Base-by-base conservation (phyloP, 2,888 invertebrate species). In the Calliscelio sp. region DNA sequence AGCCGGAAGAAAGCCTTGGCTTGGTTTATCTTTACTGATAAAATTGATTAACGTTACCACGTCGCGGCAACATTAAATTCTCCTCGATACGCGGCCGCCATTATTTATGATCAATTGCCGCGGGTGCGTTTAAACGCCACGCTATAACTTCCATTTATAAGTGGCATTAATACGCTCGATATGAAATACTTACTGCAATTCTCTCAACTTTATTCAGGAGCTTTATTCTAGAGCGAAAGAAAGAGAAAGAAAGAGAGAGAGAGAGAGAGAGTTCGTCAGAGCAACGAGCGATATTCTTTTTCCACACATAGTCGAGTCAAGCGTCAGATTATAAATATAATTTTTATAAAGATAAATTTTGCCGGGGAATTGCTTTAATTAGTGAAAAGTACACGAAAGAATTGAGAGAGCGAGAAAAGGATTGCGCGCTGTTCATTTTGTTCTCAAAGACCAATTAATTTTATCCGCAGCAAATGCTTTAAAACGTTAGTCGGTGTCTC, bases 11-110 rank as follows among this genome's bases (percentile, higher is more conserved):
- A 89, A 88, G 87, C 79, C 86, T 87, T 87, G 82, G 89, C 85
- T 85, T 49, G 88, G 90, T 89, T 90, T 91, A 91, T 91, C 91
- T 90, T 87, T 53, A 51, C 85, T 86, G 89, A 90, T 91, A 89
- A 90, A 90, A 90, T 91, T 91, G 91, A 91, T 91, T 91, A 91
- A 91, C 90, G 88, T 70, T 86, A 85, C 83, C 90, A 91, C 90
- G 88, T 66, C 88, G 87, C 83, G 86, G 83, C 81, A 85, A 85
- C 88, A 86, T 86, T 90, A 87, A 90, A 90, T 89, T 88, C 86
- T 87, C 85, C 87, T 87, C 86, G 88, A 88, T 90, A 87, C 87
- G 84, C 86, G 86, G 71, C 83, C 80, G 85, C 88, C 86, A 89
- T 90, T 90, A 90, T 90, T 90, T 88, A 89, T 88, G 90, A 90